Conservation (phyloP, 1,140 invertebrate genomes). For the Caenorhabditis briggsae region DNA sequence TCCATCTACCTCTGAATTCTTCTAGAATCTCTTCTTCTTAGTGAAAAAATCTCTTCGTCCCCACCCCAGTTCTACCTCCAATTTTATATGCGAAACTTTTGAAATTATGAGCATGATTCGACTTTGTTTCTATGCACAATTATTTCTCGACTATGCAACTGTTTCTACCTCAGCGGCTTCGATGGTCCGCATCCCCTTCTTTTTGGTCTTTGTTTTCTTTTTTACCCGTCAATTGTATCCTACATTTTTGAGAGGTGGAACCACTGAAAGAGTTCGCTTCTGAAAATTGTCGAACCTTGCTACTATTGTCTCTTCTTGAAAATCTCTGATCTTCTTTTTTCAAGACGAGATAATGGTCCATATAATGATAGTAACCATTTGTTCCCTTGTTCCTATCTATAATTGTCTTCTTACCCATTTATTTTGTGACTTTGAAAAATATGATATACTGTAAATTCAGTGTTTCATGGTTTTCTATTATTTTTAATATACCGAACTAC, state of each 20-base stretch:
- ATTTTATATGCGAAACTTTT: constrained; percentile 6
- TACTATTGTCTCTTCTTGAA: too few species aligned
- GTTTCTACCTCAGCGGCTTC: constrained; percentile 35
- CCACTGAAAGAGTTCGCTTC: too few species aligned
- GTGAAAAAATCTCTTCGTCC: background rate
- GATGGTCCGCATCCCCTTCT: background rate
- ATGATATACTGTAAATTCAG: too few species aligned
- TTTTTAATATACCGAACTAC: constrained; percentile 2
- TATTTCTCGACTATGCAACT: constrained; percentile 5
- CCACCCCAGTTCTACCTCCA: background rate
- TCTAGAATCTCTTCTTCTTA: background rate
- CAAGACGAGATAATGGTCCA: too few species aligned
- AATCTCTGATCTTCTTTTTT: too few species aligned
- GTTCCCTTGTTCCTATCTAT: too few species aligned
- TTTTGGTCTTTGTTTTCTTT: background rate
- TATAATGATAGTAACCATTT: too few species aligned
- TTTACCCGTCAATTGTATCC: background rate
- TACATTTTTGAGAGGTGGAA: background rate
- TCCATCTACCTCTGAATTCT: background rate
- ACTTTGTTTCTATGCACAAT: background rate
- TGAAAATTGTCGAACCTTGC: too few species aligned
- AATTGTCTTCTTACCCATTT: too few species aligned
- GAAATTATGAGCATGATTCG: constrained; percentile 23
- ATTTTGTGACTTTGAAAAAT: too few species aligned
- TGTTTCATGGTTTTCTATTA: background rate